Evolutionary conservation across 1,140 invertebrate genomes (phyloP), one percentile per base, ranked within the genome.

Genomic region (Bombus soroeensis): DNA sequence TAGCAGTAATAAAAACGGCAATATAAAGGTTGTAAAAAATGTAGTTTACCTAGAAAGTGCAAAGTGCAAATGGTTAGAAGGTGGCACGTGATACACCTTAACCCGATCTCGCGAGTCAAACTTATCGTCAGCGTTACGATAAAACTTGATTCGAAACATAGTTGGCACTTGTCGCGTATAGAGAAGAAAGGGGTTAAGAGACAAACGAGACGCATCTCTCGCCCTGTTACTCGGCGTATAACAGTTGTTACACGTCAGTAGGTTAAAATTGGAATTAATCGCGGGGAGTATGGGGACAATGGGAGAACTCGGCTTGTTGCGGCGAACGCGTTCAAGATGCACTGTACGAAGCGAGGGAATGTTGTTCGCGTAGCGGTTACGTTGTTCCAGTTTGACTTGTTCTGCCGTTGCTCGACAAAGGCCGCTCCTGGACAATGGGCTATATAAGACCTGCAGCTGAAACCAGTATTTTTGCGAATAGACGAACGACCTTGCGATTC

Each of bases 401-500:
- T 53, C 1, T 53, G 47, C 18, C 71, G 41, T 18, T 15, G 43
- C n/a, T 34, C 43, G 72, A 73, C 72, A 53, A 74, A 34, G n/a
- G n/a, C 34, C 9, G 22, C 28, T 18, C 12, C 28, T 18, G 41
- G 18, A 74, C 72, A 74, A 74, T 74, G 72, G 10, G n/a, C 41
- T 47, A 53, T 74, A 53, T 34, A 74, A 47, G 18, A 22, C 72
- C n/a, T 25, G 43, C 22, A 22, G 43, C 72, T 74, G 41, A 53
- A 74, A 74, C 72, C 72, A 53, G 72, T 74, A 74, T 53, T 74
- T 74, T 74, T 41, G 41, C 72, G 43, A 70, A 39, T 37, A 22
- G 32, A 68, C 64, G 64, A 74, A 74, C 72, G 72, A 74, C 72
- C 72, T 53, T 53, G 72, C 43, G n/a, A 53, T 74, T 74, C 41